Conservation (phyloP, 2,797 vertebrate genomes). For the Eleutherodactylus coqui region DNA sequence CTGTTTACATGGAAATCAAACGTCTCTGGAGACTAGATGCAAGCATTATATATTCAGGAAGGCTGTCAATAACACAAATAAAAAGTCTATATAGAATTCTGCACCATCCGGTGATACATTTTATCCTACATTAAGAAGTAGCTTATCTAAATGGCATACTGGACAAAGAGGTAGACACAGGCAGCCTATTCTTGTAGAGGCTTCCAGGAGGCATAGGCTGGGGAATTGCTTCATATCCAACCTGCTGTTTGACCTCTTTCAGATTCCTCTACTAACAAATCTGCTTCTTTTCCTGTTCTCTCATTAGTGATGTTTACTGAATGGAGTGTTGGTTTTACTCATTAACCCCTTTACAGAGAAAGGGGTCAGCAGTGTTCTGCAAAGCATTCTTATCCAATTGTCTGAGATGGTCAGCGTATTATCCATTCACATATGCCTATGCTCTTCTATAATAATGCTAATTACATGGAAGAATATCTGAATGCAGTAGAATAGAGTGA, state of each 20-base stretch:
- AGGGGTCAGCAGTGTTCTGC: background rate
- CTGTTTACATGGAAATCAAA: slow-evolving; percentile 59
- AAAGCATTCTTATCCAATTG: background rate
- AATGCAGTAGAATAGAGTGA: background rate
- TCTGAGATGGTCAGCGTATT: background rate
- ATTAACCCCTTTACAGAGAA: slow-evolving; percentile 37
- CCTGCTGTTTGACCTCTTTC: slow-evolving; percentile 52
- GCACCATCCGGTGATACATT: background rate
- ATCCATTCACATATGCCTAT: slow-evolving; percentile 1
- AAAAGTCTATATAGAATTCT: slow-evolving; percentile 9
- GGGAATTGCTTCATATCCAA: slow-evolving; percentile 21
- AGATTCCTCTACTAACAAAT: slow-evolving; percentile 48
- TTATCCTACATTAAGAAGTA: background rate
- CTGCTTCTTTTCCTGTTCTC: slow-evolving; percentile 33
- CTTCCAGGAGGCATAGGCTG: background rate
- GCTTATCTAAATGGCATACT: background rate
- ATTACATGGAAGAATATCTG: background rate
- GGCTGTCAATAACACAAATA: slow-evolving; percentile 42
- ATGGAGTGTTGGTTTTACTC: slow-evolving; percentile 42
- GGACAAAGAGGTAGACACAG: slow-evolving; percentile 16
- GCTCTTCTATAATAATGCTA: background rate
- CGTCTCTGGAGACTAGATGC: slow-evolving; percentile 34
- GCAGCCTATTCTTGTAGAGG: background rate
- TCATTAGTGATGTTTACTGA: slow-evolving; percentile 49
- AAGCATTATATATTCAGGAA: slow-evolving; percentile 33